A percentile compares a stretch with the other conserved stretches of the same genome.
These are phyloP conservation scores for Hyles vespertilio DNA, from an alignment of 1,140 invertebrate species.

Conservation along the genomic window DNA sequence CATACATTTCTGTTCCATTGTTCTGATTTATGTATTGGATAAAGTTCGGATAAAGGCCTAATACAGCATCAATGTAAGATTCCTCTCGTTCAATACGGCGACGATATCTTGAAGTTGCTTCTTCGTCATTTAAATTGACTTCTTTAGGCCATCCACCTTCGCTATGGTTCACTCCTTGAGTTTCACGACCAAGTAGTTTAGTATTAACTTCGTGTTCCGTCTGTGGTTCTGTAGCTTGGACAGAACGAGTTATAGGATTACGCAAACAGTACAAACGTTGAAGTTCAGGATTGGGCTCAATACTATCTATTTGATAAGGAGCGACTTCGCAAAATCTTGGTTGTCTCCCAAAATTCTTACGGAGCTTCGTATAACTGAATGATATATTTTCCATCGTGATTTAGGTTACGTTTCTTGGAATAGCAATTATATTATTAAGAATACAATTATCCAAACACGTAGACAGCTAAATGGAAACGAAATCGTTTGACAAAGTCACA, in stretches of 20 bases:
- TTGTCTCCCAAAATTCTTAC: constrained; percentile 81
- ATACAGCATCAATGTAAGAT: constrained; percentile 87
- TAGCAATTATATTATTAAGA: too few relatives aligned
- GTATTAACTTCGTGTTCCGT: constrained; percentile 79
- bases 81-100: constrained; percentile 97
- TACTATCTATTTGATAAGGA: constrained; percentile 83
- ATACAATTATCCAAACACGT: too few relatives aligned
- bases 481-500: too few relatives aligned
- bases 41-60: constrained; percentile 80
- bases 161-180: constrained; percentile 87
- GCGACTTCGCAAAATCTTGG: constrained; percentile 83
- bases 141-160: constrained; percentile 99
- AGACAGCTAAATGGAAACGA: too few relatives aligned
- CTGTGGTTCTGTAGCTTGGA: constrained; percentile 77
- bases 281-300: constrained; percentile 79
- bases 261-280: constrained; percentile 82
- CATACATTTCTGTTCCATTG: constrained; percentile 93
- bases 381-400: constrained; percentile 66
- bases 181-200: constrained; percentile 81
- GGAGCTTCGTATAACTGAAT: constrained; percentile 79
- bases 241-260: constrained; percentile 79
- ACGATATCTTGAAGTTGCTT: constrained; percentile 88
- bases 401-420: too few relatives aligned
- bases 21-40: constrained; percentile 92
- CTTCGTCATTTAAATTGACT: constrained; percentile 89